These are phyloP conservation scores for Trichechus manatus DNA, from an alignment of 2,113 vertebrate genomes.

Conservation along the genomic window DNA sequence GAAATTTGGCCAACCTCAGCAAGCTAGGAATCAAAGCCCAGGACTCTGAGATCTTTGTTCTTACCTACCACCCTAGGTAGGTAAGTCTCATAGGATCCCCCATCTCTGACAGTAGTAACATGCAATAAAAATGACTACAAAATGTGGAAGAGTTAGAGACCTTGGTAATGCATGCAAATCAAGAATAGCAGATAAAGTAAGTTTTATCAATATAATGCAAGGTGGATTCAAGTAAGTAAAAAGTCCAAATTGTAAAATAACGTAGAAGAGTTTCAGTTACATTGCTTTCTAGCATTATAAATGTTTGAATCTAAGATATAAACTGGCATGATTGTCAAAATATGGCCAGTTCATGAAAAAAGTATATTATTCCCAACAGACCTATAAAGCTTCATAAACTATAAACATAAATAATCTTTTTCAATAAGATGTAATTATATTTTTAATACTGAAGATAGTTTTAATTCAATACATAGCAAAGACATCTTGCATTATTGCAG, in stretches of 20 bases:
- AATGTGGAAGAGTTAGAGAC: not conserved
- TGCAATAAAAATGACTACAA: not conserved
- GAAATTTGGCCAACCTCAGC: not conserved
- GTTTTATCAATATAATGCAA: conserved; percentile 18
- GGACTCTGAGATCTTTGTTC: not conserved
- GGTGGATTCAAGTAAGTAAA: not conserved
- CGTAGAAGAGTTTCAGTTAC: conserved; percentile 43
- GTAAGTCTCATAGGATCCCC: not conserved
- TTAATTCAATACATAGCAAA: conserved; percentile 43
- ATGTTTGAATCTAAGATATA: not conserved
- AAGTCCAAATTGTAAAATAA: conserved; percentile 11
- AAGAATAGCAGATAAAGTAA: conserved; percentile 40
- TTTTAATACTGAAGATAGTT: conserved; percentile 49
- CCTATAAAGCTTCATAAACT: not conserved
- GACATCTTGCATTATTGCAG: conserved; percentile 48
- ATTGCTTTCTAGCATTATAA: conserved; percentile 30
- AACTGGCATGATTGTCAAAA: not conserved
- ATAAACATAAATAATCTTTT: conserved; percentile 37
- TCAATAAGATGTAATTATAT: conserved; percentile 15
- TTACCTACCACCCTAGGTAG: not conserved
- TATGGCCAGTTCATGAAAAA: not conserved
- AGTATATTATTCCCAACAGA: not conserved
- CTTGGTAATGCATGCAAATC: not conserved
- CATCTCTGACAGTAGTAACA: not conserved
- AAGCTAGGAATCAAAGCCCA: conserved; percentile 16